These are phyloP conservation scores for Muscicapa adusta DNA, from an alignment of 2,113 vertebrate genomes.

Conservation along the genomic window DNA sequence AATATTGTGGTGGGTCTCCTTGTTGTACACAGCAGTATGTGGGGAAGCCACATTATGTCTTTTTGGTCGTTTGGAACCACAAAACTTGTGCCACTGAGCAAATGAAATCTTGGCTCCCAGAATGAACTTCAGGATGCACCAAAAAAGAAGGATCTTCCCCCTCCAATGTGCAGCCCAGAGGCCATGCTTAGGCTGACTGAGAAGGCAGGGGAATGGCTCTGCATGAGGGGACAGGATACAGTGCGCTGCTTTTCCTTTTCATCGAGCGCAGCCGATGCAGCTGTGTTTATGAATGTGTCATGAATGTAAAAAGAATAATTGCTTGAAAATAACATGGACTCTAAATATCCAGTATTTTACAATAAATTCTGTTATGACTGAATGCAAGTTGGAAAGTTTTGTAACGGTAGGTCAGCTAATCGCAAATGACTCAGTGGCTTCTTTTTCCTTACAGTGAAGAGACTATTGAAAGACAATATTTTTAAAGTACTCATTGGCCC, in stretches of 20 bases:
- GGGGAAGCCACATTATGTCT: neutral
- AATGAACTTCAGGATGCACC: neutral
- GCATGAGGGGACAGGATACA: constrained; percentile 19
- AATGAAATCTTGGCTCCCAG: neutral
- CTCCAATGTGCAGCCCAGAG: neutral
- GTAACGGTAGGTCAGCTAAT: constrained; percentile 88
- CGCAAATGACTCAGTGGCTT: constrained; percentile 86
- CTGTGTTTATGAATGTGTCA: constrained; percentile 75
- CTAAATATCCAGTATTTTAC: constrained; percentile 88
- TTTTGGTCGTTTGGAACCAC: neutral
- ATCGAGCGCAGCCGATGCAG: constrained; percentile 38
- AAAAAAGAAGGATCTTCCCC: neutral
- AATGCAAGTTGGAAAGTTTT: constrained; percentile 85
- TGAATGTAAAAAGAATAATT: constrained; percentile 73
- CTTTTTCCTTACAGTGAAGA: constrained; percentile 87
- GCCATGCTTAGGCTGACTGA: neutral
- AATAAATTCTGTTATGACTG: constrained; percentile 89
- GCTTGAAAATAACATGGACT: constrained; percentile 74
- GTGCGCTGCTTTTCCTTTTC: constrained; percentile 56
- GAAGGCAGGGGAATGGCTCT: neutral
- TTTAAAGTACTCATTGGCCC: constrained; percentile 79
- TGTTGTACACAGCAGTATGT: neutral
- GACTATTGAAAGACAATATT: constrained; percentile 92
- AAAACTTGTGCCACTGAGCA: neutral
- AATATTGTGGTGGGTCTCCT: neutral